Percentiles rank a stretch among this genome's conserved stretches.
Evolutionary conservation across 30 jellyfish, hydroid and myxozoan genomes (phyloP).

Genomic region (Phacellophora camtschatica): DNA sequence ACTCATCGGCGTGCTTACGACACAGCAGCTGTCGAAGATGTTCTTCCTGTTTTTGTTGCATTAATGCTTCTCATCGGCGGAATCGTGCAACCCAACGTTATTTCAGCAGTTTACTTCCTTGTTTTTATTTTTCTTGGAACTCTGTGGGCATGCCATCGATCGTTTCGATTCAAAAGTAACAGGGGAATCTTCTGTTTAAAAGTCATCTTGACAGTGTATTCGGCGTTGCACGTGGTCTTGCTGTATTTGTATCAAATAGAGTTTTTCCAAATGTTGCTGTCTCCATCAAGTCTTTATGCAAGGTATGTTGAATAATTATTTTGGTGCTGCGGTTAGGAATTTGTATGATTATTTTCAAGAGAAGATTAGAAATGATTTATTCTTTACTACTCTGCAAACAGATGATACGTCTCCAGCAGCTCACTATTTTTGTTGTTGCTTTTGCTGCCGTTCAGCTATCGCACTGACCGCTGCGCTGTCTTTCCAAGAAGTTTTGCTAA

Average conservation of each 20-base stretch:
- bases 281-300: constrained; percentile 62
- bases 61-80: constrained; percentile 89
- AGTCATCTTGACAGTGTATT: constrained; percentile 56
- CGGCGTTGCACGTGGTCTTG: constrained; percentile 72
- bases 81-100: constrained; percentile 82
- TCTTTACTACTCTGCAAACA: too few relatives aligned
- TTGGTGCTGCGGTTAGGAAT: too few relatives aligned
- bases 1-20: constrained; percentile 22
- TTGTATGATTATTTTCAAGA: too few relatives aligned
- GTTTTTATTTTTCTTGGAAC: constrained; percentile 84
- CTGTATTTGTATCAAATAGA: constrained; percentile 83
- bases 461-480: too few relatives aligned
- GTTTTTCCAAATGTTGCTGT: constrained; percentile 64
- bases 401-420: too few relatives aligned
- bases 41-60: constrained; percentile 78
- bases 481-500: too few relatives aligned
- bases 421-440: too few relatives aligned
- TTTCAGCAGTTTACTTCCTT: constrained; percentile 81
- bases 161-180: constrained; percentile 53
- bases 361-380: too few relatives aligned
- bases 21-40: constrained; percentile 69
- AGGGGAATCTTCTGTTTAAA: constrained; percentile 57
- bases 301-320: constrained; percentile 63
- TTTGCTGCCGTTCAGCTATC: too few relatives aligned
- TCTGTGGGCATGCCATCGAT: constrained; percentile 90